These are phyloP conservation scores for Epirrhoe alternata DNA, from an alignment of 2,888 invertebrate genomes.

Conservation along the genomic window DNA sequence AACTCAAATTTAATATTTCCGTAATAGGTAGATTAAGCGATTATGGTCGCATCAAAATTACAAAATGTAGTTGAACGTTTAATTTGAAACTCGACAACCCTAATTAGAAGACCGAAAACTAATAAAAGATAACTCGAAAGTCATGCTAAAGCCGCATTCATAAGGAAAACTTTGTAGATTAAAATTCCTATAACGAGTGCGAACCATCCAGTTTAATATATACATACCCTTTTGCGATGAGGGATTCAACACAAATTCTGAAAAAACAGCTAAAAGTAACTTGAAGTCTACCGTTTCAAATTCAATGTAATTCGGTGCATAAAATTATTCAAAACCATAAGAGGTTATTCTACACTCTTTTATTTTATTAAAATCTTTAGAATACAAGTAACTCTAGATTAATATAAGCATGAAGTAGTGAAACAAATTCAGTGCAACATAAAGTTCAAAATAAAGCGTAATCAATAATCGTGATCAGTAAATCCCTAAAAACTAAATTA, in stretches of 20 bases:
- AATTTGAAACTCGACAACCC: slow-evolving; percentile 72
- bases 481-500: too few species aligned
- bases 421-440: too few species aligned
- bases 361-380: too few species aligned
- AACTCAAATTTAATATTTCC: background rate
- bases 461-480: too few species aligned
- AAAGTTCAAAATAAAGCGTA: too few species aligned
- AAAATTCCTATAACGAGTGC: slow-evolving; percentile 83
- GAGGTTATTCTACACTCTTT: too few species aligned
- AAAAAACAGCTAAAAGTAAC: too few species aligned
- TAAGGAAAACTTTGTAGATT: slow-evolving; percentile 81
- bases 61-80: slow-evolving; percentile 66
- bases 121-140: slow-evolving; percentile 82
- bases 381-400: too few species aligned
- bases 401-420: too few species aligned
- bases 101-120: slow-evolving; percentile 78
- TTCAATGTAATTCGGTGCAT: too few species aligned
- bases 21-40: slow-evolving; percentile 10
- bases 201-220: slow-evolving; percentile 82
- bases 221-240: slow-evolving; percentile 66
- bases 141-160: slow-evolving; percentile 77
- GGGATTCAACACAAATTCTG: background rate
- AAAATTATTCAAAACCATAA: too few species aligned
- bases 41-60: slow-evolving; percentile 24
- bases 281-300: too few species aligned